Evolutionary conservation across 2,888 invertebrate genomes (phyloP).

Genomic region (Thyatira batis): DNA sequence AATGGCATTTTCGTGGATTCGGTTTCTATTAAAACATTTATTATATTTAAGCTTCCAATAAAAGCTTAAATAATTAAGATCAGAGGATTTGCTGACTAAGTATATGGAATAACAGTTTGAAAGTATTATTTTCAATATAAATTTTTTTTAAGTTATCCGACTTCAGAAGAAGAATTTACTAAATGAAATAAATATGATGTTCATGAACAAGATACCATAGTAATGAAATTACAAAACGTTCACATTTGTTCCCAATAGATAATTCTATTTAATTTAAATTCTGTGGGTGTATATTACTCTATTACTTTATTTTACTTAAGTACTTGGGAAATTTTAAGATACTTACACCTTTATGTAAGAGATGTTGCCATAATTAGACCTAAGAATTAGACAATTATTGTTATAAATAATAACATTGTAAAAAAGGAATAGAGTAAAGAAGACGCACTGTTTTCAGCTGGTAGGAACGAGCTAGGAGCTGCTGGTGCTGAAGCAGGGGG

Average conservation of each 20-base stretch:
- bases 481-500: slow-evolving; percentile 65
- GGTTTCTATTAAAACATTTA: too few relatives aligned
- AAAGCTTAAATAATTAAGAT: too few relatives aligned
- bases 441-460: slow-evolving; percentile 58
- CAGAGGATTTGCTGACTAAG: too few relatives aligned
- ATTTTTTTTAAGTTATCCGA: background rate
- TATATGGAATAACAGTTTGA: too few relatives aligned
- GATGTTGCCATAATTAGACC: slow-evolving; percentile 16
- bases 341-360: slow-evolving; percentile 13
- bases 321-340: slow-evolving; percentile 19
- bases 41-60: too few relatives aligned
- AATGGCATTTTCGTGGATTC: too few relatives aligned
- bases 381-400: slow-evolving; percentile 33
- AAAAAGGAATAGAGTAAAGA: slow-evolving; percentile 24
- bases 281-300: slow-evolving; percentile 39
- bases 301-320: slow-evolving; percentile 34
- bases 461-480: slow-evolving; percentile 68
- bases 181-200: background rate
- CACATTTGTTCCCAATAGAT: slow-evolving; percentile 64
- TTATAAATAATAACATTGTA: slow-evolving; percentile 28
- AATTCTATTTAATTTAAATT: slow-evolving; percentile 52
- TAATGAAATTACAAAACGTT: slow-evolving; percentile 23
- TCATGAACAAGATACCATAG: background rate
- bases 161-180: background rate
- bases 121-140: too few relatives aligned